Percentiles rank a stretch among this genome's conserved stretches.
Evolutionary conservation across 2,113 vertebrate species (phyloP).

Genomic region (Gulo gulo): DNA sequence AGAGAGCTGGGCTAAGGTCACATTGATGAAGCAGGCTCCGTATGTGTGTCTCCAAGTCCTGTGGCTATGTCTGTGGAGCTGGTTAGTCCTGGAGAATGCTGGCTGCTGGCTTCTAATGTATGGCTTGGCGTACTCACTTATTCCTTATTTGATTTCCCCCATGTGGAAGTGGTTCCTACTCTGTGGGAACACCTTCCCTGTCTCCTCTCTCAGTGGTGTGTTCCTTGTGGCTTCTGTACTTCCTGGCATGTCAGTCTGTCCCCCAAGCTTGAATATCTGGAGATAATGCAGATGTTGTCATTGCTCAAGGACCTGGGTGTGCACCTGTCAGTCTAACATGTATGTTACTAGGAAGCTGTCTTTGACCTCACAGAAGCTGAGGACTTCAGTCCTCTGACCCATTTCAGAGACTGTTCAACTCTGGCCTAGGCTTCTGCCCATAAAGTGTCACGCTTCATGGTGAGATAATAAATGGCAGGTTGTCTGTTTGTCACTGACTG

Average conservation of each 20-base stretch:
- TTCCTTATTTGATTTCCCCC: conserved; percentile 34
- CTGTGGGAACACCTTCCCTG: conserved; percentile 29
- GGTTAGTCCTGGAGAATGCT: conserved; percentile 56
- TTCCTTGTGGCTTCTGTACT: conserved; percentile 68
- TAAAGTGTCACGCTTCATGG: background rate
- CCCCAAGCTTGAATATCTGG: conserved; percentile 42
- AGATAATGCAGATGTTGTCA: conserved; percentile 47
- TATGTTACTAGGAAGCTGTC: background rate
- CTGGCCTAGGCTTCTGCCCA: background rate
- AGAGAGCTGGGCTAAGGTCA: conserved; percentile 11
- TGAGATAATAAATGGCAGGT: conserved; percentile 1
- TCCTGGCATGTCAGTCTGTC: conserved; percentile 65
- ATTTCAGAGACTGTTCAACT: background rate
- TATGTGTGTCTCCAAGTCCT: conserved; percentile 53
- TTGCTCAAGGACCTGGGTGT: background rate
- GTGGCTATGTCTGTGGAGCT: conserved; percentile 62
- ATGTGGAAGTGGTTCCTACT: conserved; percentile 51
- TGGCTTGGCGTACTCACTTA: conserved; percentile 75
- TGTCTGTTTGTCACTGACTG: background rate
- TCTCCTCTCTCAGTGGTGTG: conserved; percentile 54
- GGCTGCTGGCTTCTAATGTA: conserved; percentile 64
- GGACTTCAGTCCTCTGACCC: background rate
- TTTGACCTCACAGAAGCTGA: background rate
- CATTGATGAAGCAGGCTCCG: background rate
- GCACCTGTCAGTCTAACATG: conserved; percentile 8